phyloP scores from a whole-genome alignment of 1,140 invertebrate species.

The Antheraea mylitta region DNA sequence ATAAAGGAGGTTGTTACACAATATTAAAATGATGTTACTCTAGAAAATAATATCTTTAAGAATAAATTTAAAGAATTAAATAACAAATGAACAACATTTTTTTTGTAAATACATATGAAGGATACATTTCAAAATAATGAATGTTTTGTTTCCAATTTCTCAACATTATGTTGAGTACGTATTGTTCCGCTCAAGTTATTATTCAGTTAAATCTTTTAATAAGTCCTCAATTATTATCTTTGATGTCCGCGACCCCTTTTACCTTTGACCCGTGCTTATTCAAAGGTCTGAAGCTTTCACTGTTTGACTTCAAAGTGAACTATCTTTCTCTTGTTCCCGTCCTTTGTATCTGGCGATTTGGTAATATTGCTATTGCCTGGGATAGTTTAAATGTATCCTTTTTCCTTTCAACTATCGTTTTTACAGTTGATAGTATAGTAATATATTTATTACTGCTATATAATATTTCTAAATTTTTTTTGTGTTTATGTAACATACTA shows the following conservation, averaged over 20 bases:
- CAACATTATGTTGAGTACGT: conserved; percentile 5
- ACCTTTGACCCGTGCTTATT: conserved; percentile 54
- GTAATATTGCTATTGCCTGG: too few species aligned
- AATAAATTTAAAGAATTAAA: neutral
- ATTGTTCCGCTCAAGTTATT: conserved; percentile 13
- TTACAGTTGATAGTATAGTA: too few species aligned
- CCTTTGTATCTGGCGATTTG: conserved; percentile 36
- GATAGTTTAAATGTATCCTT: neutral
- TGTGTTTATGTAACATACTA: too few species aligned
- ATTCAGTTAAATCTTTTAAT: conserved; percentile 44
- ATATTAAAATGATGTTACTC: too few species aligned
- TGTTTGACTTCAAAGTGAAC: conserved; percentile 54
- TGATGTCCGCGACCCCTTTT: conserved; percentile 57
- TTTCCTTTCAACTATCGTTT: neutral
- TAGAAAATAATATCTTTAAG: too few species aligned
- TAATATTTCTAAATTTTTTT: too few species aligned
- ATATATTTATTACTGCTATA: neutral
- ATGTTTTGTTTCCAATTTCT: conserved; percentile 1
- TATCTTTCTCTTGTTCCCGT: conserved; percentile 43
- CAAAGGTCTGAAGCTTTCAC: conserved; percentile 39
- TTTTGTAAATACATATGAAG: neutral
- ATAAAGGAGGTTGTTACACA: too few species aligned
- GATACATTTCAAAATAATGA: neutral
- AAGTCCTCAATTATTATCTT: conserved; percentile 58
- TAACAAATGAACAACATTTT: neutral